Percentiles rank a stretch among this genome's conserved stretches.
phyloP scores from a whole-genome alignment of 1,140 invertebrate species.

The Hyposmocoma kahamanoa region DNA sequence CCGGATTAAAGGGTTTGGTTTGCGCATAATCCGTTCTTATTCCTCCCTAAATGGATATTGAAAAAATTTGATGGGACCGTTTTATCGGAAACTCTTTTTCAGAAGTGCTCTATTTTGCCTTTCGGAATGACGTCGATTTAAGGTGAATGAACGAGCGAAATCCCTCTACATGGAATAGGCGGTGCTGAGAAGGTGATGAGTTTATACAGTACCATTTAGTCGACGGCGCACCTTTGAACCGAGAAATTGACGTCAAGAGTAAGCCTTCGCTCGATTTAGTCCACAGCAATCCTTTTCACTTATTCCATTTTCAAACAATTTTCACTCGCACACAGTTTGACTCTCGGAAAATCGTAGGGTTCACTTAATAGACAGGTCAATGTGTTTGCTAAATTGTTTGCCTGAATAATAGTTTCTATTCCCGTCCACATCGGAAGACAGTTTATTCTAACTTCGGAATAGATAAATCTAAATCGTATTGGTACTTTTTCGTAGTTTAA shows the following conservation, averaged over 20 bases:
- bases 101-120: conserved; percentile 61
- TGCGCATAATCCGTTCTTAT: conserved; percentile 54
- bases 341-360: not conserved
- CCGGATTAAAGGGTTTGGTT: conserved; percentile 47
- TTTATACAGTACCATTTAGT: conserved; percentile 59
- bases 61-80: conserved; percentile 53
- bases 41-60: conserved; percentile 57
- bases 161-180: conserved; percentile 64
- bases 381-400: not conserved
- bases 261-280: conserved; percentile 28
- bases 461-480: too few relatives aligned
- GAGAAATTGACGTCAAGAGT: conserved; percentile 44
- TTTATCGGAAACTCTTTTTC: conserved; percentile 60
- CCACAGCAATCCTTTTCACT: conserved; percentile 16
- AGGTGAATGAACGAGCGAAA: conserved; percentile 67
- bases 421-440: too few relatives aligned
- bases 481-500: too few relatives aligned
- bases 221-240: conserved; percentile 49
- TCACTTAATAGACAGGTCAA: not conserved
- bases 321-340: not conserved
- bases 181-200: conserved; percentile 59
- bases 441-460: too few relatives aligned
- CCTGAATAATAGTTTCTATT: too few relatives aligned
- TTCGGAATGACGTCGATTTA: conserved; percentile 60
- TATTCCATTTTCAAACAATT: not conserved